Base-by-base conservation (phyloP, 2,113 vertebrate genomes). In the Ariopsis seemanni region DNA sequence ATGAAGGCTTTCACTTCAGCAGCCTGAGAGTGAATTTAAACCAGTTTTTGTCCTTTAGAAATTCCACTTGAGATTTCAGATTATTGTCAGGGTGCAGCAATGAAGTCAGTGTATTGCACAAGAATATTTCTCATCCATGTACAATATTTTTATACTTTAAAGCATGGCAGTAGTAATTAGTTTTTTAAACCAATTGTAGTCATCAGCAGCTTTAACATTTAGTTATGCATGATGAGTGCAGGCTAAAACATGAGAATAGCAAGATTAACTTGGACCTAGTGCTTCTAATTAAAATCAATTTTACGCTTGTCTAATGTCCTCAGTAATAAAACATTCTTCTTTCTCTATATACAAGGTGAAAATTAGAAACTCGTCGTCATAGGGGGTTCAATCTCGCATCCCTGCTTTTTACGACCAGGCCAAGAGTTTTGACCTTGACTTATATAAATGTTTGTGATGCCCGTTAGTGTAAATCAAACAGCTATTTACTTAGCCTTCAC, bases 401-500 rank as follows among this genome's bases (percentile, higher is more conserved):
- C 2, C 17, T 48, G 34, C 72, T 75, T 81, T 71, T 55, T 52
- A 69, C 17, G 9, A 53, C 5, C 25, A 69, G 82, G 17, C 22
- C 42, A 67, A 67, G 30, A 52, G 62, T 55, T 80, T 81, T 20
- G 2, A 18, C 10, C 48, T 25, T 42, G n/a, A 34, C 78, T 25
- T 34, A 7, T 18, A 60, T 1, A 65, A 50, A 83, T 15, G 63
- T 71, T 50, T 84, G n/a, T 20, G 18, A 0, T 42, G 2, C 60
- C 53, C 10, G 48, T 71, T 82, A 10, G 58, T 75, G 52, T 67
- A 50, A 88, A 30, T 69, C 55, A 6, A 53, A 74, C 27, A n/a
- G 48, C 25, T 90, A 91, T 91, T 88, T 85, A 84, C 87, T 83
- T 72, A 77, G 22, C 69, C 34, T 63, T 48, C n/a, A 52, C 25